Evolutionary conservation across 1,140 invertebrate genomes (phyloP), one percentile per base, ranked within the genome.

Genomic region (Polypedilum pembai): DNA sequence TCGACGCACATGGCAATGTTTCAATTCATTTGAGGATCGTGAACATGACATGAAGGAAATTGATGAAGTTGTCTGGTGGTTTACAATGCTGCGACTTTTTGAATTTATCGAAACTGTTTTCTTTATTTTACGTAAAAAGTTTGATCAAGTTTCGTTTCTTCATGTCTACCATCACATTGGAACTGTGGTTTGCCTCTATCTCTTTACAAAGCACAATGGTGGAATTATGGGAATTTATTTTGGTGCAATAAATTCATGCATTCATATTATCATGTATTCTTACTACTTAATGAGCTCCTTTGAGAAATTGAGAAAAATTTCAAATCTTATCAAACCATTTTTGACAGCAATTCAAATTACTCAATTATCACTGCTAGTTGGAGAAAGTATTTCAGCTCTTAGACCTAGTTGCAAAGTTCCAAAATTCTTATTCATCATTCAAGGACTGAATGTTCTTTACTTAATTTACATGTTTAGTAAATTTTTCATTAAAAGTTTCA

Each of bases 111-210:
- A 92, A 76, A 92, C 90, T 12, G 86, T 95, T 41, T 95, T 96
- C 83, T 95, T 96, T 82, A 87, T 95, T 24, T 82, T 95, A 66
- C 85, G 92, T 41, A 95, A 95, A 82, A 96, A 95, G 79, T 86
- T 90, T 75, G 88, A 88, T 76, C 93, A 96, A 79, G 84, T 94
- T 12, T 89, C 91, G 5, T 93, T 95, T 79, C 85, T 96, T 17
- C 94, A 96, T 77, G 88, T 95, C 1, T 94, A 94, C 79, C 94
- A 96, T 80, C 94, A 96, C 81, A 85, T 89, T 8, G 89, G 90
- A n/a, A 94, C 94, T 86, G 85, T 87, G 3, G 74, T 88, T 0
- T 84, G 87, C 3, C 84, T 84, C 10, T 92, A 88, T 87, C 78
- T 83, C 33, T 86, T 85, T 65, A 84, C 85, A 0, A 92, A 91